A percentile compares a stretch with the other conserved stretches of the same genome.
Evolutionary conservation across 1,140 invertebrate species (phyloP).

Genomic region (Drosophila neocordata): DNA sequence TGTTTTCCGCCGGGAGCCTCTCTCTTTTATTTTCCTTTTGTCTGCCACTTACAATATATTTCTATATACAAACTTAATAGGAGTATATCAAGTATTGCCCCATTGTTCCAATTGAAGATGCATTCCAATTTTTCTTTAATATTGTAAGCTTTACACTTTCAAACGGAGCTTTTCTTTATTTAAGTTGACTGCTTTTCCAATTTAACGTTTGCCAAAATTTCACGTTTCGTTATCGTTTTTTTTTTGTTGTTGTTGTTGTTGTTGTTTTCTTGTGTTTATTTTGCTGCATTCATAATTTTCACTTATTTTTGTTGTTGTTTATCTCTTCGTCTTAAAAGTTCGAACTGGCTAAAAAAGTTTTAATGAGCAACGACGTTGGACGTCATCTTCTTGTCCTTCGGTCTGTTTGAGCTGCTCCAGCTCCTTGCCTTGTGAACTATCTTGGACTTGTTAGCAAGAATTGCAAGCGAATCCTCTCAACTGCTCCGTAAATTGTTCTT

Average conservation of each 20-base stretch:
- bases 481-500: slow-evolving; percentile 43
- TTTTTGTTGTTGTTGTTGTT: neutral
- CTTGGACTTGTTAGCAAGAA: neutral
- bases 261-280: slow-evolving; percentile 43
- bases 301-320: slow-evolving; percentile 59
- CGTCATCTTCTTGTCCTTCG: slow-evolving; percentile 51
- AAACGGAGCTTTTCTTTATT: slow-evolving; percentile 11
- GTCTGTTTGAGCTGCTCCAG: neutral
- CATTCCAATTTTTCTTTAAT: neutral
- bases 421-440: neutral
- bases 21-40: neutral
- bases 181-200: slow-evolving; percentile 23
- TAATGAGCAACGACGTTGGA: slow-evolving; percentile 74
- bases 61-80: neutral
- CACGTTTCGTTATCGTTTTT: slow-evolving; percentile 40
- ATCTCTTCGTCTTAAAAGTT: slow-evolving; percentile 65
- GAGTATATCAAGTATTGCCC: neutral
- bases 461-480: slow-evolving; percentile 38
- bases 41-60: neutral
- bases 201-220: slow-evolving; percentile 50
- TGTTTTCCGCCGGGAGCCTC: slow-evolving; percentile 54
- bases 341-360: slow-evolving; percentile 70
- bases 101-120: neutral
- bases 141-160: slow-evolving; percentile 17
- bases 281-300: slow-evolving; percentile 72